A percentile compares a stretch with the other conserved stretches of the same genome.
phyloP scores from a whole-genome alignment of 2,888 invertebrate species.

The Dicyrtomina minuta region DNA sequence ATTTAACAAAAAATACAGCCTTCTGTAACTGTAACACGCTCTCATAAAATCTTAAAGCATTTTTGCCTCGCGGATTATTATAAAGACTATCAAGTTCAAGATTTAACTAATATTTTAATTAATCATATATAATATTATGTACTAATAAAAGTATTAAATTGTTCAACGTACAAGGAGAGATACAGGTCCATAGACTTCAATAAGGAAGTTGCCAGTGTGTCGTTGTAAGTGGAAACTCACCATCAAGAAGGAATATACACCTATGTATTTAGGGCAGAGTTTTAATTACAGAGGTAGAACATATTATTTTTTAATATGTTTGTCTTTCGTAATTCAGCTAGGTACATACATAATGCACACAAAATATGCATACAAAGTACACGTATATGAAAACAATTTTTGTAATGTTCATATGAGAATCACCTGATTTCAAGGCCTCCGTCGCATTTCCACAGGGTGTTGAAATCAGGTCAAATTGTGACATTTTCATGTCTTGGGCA shows the following conservation, averaged over 20 bases:
- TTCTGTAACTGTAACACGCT: too few relatives aligned
- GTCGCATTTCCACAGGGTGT: slow-evolving; percentile 72
- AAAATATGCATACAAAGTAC: neutral
- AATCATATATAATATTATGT: neutral
- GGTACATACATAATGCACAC: too few relatives aligned
- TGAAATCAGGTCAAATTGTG: slow-evolving; percentile 78
- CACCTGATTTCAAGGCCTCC: slow-evolving; percentile 56
- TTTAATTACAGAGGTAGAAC: too few relatives aligned
- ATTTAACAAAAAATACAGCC: too few relatives aligned
- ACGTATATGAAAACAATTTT: neutral
- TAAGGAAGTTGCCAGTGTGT: slow-evolving; percentile 74
- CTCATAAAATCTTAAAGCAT: too few relatives aligned
- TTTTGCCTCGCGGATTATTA: too few relatives aligned
- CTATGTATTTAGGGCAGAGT: too few relatives aligned
- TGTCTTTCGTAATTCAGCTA: too few relatives aligned
- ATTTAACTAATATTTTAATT: neutral
- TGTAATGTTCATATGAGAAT: slow-evolving; percentile 30
- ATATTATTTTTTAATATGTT: too few relatives aligned
- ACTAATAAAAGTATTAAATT: neutral
- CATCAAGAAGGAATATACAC: slow-evolving; percentile 59
- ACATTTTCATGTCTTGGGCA: slow-evolving; percentile 78
- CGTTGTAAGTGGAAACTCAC: slow-evolving; percentile 61
- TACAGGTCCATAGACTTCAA: slow-evolving; percentile 62
- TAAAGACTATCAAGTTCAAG: neutral
- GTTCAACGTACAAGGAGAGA: slow-evolving; percentile 58